Percentiles rank a stretch among this genome's conserved stretches.
These are phyloP conservation scores for Cyprinella venusta DNA, from an alignment of 2,797 vertebrate genomes.

Conservation along the genomic window DNA sequence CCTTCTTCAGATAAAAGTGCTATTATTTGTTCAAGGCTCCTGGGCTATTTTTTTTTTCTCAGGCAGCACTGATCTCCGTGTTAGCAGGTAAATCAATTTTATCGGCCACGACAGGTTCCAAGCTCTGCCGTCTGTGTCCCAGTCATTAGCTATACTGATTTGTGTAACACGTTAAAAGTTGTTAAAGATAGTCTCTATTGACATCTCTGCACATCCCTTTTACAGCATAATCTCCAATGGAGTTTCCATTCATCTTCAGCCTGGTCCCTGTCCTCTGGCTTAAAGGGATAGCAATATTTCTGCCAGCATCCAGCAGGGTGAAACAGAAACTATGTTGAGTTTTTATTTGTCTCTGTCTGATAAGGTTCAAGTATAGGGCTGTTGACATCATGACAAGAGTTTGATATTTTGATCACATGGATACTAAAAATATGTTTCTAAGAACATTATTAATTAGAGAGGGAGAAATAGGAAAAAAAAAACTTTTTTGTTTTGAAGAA, in stretches of 20 bases:
- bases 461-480: neutral
- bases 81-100: conserved; percentile 60
- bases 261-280: conserved; percentile 27
- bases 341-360: conserved; percentile 20
- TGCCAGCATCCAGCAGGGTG: conserved; percentile 10
- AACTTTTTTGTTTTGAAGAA: neutral
- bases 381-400: neutral
- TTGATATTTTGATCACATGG: neutral
- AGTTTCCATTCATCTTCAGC: conserved; percentile 59
- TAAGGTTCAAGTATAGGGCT: neutral
- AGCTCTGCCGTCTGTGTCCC: conserved; percentile 46
- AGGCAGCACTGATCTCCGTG: conserved; percentile 27
- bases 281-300: conserved; percentile 50
- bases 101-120: conserved; percentile 46
- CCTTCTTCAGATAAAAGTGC: conserved; percentile 41
- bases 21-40: conserved; percentile 48
- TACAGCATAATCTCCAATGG: conserved; percentile 53
- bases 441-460: neutral
- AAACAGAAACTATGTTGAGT: neutral
- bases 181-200: conserved; percentile 63
- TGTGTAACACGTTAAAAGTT: conserved; percentile 62
- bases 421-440: neutral
- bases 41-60: neutral
- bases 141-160: conserved; percentile 67
- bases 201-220: conserved; percentile 59